Conservation (phyloP, 2,888 invertebrate genomes). For the Eupithecia centaureata region DNA sequence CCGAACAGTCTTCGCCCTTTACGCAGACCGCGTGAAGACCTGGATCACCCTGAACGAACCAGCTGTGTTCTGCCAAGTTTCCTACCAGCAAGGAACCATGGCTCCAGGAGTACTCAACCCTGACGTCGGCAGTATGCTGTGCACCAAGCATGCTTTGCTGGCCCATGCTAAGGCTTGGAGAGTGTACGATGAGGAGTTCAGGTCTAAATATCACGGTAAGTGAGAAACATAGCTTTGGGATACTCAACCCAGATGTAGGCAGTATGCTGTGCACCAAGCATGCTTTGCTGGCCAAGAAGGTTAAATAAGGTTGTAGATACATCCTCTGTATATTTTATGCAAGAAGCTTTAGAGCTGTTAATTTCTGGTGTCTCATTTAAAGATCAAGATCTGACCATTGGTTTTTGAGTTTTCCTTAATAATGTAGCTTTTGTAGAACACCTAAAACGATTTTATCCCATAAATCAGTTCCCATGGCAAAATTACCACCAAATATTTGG, state of each 20-base stretch:
- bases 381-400: too few relatives aligned
- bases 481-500: too few relatives aligned
- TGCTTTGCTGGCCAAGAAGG: constrained; percentile 84
- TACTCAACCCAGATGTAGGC: constrained; percentile 32
- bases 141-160: constrained; percentile 83
- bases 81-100: constrained; percentile 47
- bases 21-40: constrained; percentile 52
- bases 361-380: too few relatives aligned
- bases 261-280: constrained; percentile 74
- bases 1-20: constrained; percentile 44
- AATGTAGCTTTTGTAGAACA: too few relatives aligned
- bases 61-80: constrained; percentile 23
- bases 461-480: too few relatives aligned
- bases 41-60: constrained; percentile 52
- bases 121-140: constrained; percentile 34
- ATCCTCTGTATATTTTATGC: background rate
- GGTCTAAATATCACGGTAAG: constrained; percentile 47
- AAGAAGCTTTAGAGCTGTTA: background rate
- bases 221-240: constrained; percentile 32
- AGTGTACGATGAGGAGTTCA: constrained; percentile 81
- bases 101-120: constrained; percentile 39
- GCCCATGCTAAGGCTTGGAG: constrained; percentile 85
- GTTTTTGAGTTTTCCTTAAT: too few relatives aligned
- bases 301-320: too few relatives aligned
- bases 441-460: too few relatives aligned